Percentiles rank a stretch among this genome's conserved stretches.
Evolutionary conservation across 1,140 invertebrate genomes (phyloP).

Genomic region (Muscidifurax raptorellus): DNA sequence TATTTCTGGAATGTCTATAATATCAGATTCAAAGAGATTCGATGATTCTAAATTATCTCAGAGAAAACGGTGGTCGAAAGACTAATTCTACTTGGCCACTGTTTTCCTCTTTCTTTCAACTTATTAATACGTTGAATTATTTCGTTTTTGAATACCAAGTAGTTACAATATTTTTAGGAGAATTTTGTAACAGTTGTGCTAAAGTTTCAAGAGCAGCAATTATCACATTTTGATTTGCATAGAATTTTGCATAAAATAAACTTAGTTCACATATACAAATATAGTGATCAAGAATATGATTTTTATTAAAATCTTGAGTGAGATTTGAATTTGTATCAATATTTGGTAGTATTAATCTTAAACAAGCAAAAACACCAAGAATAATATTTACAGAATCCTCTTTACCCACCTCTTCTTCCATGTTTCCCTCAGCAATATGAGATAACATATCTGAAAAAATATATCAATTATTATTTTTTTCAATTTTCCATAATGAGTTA

Average conservation of each 20-base stretch:
- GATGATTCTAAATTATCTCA: slow-evolving; percentile 70
- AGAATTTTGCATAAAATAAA: slow-evolving; percentile 81
- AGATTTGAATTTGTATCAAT: slow-evolving; percentile 61
- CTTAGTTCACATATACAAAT: slow-evolving; percentile 88
- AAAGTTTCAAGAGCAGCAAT: slow-evolving; percentile 89
- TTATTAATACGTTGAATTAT: slow-evolving; percentile 72
- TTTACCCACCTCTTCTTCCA: slow-evolving; percentile 64
- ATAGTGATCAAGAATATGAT: slow-evolving; percentile 67
- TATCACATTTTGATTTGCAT: slow-evolving; percentile 89
- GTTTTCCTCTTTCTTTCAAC: slow-evolving; percentile 60
- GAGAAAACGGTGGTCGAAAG: slow-evolving; percentile 70
- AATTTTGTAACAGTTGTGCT: slow-evolving; percentile 82
- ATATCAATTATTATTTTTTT: not conserved
- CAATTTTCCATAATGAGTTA: not conserved
- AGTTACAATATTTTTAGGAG: slow-evolving; percentile 78
- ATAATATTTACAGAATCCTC: slow-evolving; percentile 73
- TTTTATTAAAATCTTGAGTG: slow-evolving; percentile 56
- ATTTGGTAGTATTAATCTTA: slow-evolving; percentile 80
- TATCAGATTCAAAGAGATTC: slow-evolving; percentile 68
- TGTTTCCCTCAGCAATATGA: slow-evolving; percentile 66
- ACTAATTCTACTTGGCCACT: slow-evolving; percentile 67
- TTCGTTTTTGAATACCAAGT: slow-evolving; percentile 78
- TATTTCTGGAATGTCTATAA: slow-evolving; percentile 67
- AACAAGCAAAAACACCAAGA: slow-evolving; percentile 81
- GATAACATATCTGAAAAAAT: slow-evolving; percentile 76